A percentile compares a stretch with the other conserved stretches of the same genome.
Evolutionary conservation across 2,113 vertebrate species (phyloP).

Genomic region (Ammodramus savannarum): DNA sequence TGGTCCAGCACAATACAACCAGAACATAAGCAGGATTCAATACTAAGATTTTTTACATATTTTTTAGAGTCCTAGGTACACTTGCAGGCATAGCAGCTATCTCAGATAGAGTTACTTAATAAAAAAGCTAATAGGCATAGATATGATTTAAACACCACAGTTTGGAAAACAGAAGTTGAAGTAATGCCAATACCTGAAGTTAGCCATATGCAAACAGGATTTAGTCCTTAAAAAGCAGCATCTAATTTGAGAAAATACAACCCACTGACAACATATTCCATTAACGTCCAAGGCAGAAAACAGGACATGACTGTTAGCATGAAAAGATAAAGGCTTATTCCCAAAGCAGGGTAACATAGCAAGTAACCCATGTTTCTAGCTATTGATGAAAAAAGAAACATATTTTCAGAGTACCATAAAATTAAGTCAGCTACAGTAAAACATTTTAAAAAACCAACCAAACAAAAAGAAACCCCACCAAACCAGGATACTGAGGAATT

Average conservation of each 20-base stretch:
- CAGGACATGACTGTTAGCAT: not conserved
- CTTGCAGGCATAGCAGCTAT: not conserved
- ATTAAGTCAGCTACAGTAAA: not conserved
- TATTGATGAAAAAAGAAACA: not conserved
- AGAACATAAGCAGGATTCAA: not conserved
- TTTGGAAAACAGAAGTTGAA: not conserved
- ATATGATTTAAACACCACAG: not conserved
- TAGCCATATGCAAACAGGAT: not conserved
- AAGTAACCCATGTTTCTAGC: not conserved
- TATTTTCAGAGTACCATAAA: not conserved
- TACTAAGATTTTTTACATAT: not conserved
- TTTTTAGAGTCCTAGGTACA: not conserved
- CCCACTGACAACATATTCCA: rapidly evolving
- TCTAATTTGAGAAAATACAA: not conserved
- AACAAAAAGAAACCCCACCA: no score
- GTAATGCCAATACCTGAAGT: not conserved
- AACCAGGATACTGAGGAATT: not conserved
- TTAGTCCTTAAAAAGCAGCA: not conserved
- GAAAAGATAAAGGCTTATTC: not conserved
- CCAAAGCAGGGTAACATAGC: not conserved
- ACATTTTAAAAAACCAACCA: not conserved
- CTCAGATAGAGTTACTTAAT: not conserved
- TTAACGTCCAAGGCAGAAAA: not conserved
- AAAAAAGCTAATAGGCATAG: not conserved
- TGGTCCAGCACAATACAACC: not conserved